phyloP scores from a whole-genome alignment of 2,113 vertebrate species.

The Synchiropus splendidus region DNA sequence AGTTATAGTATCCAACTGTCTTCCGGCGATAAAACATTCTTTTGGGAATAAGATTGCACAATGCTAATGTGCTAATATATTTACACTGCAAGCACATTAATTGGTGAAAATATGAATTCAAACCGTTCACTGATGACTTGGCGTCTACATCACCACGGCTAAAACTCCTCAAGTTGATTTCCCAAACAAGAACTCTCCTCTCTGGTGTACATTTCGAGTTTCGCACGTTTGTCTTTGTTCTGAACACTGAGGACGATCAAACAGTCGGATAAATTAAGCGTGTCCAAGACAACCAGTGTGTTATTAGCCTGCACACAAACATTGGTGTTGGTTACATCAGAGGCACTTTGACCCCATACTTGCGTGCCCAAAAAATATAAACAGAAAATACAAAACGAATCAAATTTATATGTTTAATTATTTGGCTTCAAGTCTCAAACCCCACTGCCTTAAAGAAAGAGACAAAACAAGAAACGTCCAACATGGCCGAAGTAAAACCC shows the following conservation, averaged over 20 bases:
- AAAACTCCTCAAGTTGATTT: no score
- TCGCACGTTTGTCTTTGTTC: no score
- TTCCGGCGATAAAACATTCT: no score
- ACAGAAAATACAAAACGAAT: neutral
- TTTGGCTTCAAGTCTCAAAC: slow-evolving; percentile 69
- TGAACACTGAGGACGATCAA: neutral
- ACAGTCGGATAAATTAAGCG: neutral
- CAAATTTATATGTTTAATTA: slow-evolving; percentile 31
- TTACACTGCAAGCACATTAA: no score
- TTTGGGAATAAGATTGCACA: no score
- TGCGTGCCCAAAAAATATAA: slow-evolving; percentile 35
- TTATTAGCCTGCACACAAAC: slow-evolving; percentile 14
- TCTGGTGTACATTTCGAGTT: no score
- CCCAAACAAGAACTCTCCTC: no score
- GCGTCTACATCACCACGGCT: no score
- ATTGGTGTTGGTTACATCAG: slow-evolving; percentile 55
- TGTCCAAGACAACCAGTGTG: slow-evolving; percentile 2
- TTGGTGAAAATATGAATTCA: no score
- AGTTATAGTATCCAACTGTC: no score
- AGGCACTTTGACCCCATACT: slow-evolving; percentile 58
- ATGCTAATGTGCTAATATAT: no score
- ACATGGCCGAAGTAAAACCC: slow-evolving; percentile 16
- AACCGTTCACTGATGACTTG: no score
- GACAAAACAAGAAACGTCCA: slow-evolving; percentile 9
- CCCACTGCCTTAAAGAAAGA: neutral